These are phyloP conservation scores for Aphodius granarius DNA, from an alignment of 2,888 invertebrate genomes.

Conservation along the genomic window DNA sequence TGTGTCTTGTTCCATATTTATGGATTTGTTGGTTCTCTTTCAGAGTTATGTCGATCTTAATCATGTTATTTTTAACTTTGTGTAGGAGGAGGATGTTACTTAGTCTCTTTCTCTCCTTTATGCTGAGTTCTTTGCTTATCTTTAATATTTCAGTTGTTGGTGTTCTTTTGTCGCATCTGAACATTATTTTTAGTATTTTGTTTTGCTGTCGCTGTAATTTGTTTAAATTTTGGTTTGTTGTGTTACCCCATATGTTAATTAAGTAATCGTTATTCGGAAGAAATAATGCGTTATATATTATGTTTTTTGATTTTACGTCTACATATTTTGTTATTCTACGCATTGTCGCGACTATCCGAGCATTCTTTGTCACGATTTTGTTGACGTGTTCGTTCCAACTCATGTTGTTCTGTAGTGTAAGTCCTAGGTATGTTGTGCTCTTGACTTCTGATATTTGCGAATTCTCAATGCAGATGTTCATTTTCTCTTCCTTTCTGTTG, in stretches of 20 bases:
- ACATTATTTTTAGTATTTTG: neutral
- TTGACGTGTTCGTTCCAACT: neutral
- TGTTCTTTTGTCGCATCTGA: neutral
- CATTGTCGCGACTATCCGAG: neutral
- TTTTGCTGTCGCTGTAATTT: neutral
- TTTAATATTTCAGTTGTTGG: neutral
- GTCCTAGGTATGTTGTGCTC: neutral
- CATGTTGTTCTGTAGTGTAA: conserved; percentile 2
- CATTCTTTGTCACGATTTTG: neutral
- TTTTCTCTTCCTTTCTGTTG: neutral
- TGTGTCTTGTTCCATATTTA: neutral
- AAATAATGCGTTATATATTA: neutral
- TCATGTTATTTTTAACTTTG: neutral
- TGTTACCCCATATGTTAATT: neutral
- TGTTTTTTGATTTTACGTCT: neutral
- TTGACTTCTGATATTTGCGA: neutral
- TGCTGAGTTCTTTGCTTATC: neutral
- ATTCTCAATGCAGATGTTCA: neutral
- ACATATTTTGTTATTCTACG: neutral
- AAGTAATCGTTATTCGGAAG: neutral
- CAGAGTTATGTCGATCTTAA: neutral
- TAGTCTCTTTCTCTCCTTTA: neutral
- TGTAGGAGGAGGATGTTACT: neutral
- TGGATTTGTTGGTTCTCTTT: neutral
- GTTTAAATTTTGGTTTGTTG: neutral